These are phyloP conservation scores for Sebastes variabilis DNA, from an alignment of 2,797 vertebrate genomes.

Conservation along the genomic window DNA sequence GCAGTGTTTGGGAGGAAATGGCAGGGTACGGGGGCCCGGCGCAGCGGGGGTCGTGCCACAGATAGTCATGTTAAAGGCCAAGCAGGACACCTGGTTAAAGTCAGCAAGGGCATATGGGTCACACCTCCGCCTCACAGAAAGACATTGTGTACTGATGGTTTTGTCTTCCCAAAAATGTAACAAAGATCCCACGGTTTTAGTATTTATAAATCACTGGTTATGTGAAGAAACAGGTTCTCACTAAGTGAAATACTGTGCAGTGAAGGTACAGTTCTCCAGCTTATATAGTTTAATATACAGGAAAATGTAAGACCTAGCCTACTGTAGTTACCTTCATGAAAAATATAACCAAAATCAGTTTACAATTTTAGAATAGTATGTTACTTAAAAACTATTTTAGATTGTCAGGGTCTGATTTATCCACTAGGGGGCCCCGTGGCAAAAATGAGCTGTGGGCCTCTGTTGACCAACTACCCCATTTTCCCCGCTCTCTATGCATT, in stretches of 20 bases:
- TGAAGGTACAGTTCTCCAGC: neutral
- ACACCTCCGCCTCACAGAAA: slow-evolving; percentile 37
- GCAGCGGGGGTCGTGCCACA: slow-evolving; percentile 90
- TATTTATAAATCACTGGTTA: neutral
- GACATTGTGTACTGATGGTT: neutral
- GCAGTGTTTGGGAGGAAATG: slow-evolving; percentile 95
- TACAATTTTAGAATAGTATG: neutral
- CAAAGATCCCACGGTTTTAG: neutral
- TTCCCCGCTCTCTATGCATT: neutral
- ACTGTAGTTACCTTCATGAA: neutral
- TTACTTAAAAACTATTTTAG: neutral
- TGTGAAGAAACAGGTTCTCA: neutral
- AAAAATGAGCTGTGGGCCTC: neutral
- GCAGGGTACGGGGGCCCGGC: slow-evolving; percentile 87
- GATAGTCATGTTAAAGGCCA: slow-evolving; percentile 88
- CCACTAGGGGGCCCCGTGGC: neutral
- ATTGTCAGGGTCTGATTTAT: neutral
- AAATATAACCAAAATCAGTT: neutral
- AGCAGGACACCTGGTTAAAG: slow-evolving; percentile 81
- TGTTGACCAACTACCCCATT: neutral
- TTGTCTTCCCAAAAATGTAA: neutral
- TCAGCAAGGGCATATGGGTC: slow-evolving; percentile 70
- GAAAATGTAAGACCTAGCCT: neutral
- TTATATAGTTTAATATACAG: neutral
- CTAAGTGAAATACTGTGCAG: neutral